Conservation (phyloP, 2,888 invertebrate genomes). For the Ormyrus nitidulus region DNA sequence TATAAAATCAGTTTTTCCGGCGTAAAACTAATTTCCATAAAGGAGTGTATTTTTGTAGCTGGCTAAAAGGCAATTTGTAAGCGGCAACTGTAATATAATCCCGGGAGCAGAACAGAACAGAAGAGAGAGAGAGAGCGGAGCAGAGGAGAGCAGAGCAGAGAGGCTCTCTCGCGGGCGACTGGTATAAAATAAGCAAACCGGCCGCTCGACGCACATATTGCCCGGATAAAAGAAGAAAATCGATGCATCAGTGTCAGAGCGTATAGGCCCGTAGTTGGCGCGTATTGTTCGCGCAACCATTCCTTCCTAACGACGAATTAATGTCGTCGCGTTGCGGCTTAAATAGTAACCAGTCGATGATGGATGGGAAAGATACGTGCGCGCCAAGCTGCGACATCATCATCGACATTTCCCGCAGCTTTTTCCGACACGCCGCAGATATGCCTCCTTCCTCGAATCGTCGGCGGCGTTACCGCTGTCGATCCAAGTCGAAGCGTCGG, state of each 20-base stretch:
- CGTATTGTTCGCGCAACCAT: slow-evolving; percentile 65
- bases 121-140: too few species aligned
- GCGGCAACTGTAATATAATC: slow-evolving; percentile 39
- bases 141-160: neutral
- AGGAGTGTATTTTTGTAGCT: slow-evolving; percentile 12
- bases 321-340: slow-evolving; percentile 74
- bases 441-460: neutral
- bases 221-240: slow-evolving; percentile 55
- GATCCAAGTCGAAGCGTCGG: neutral
- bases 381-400: slow-evolving; percentile 38
- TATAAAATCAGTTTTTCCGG: slow-evolving; percentile 24
- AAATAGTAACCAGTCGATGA: slow-evolving; percentile 74
- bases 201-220: too few species aligned
- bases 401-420: slow-evolving; percentile 40
- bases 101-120: neutral
- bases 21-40: slow-evolving; percentile 26
- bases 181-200: neutral
- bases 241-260: slow-evolving; percentile 73
- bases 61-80: slow-evolving; percentile 35
- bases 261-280: slow-evolving; percentile 55
- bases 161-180: neutral
- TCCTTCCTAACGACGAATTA: slow-evolving; percentile 73
- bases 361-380: slow-evolving; percentile 68
- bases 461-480: neutral
- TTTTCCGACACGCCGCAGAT: neutral